A percentile compares a stretch with the other conserved stretches of the same genome.
Evolutionary conservation across 1,140 invertebrate species (phyloP).

Genomic region (Diachasmimorpha longicaudata): DNA sequence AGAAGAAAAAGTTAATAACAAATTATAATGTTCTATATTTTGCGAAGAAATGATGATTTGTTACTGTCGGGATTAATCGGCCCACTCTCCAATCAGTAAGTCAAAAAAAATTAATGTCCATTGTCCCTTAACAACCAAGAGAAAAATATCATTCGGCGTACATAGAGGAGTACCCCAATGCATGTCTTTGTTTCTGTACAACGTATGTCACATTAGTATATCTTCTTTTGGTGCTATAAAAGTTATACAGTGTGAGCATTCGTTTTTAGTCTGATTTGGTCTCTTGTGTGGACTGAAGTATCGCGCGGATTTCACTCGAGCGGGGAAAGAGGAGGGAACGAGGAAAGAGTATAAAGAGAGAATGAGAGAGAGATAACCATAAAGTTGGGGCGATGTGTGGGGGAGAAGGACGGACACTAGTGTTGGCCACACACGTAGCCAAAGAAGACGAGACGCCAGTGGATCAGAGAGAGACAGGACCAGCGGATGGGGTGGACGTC

Average conservation of each 20-base stretch:
- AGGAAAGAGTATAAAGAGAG: neutral
- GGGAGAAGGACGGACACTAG: conserved; percentile 22
- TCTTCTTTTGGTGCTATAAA: neutral
- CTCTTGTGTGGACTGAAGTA: neutral
- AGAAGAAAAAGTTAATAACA: too few species aligned
- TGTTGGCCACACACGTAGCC: conserved; percentile 41
- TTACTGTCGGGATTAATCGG: too few species aligned
- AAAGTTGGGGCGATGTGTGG: neutral
- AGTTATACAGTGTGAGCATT: neutral
- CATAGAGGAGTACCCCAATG: neutral
- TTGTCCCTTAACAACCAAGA: neutral
- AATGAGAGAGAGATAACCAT: neutral
- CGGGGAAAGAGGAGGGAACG: neutral
- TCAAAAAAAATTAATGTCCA: too few species aligned
- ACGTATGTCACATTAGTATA: neutral
- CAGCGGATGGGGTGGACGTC: neutral
- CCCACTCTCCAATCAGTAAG: too few species aligned
- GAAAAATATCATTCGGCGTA: neutral
- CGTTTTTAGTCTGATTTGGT: neutral
- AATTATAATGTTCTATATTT: too few species aligned
- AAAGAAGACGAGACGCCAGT: conserved; percentile 32
- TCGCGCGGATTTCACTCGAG: neutral
- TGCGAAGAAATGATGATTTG: too few species aligned
- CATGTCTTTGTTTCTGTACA: neutral
- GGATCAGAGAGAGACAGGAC: conserved; percentile 20